Evolutionary conservation across 2,888 invertebrate genomes (phyloP), one percentile per base, ranked within the genome.

Genomic region (Cyrtodaria siliqua): DNA sequence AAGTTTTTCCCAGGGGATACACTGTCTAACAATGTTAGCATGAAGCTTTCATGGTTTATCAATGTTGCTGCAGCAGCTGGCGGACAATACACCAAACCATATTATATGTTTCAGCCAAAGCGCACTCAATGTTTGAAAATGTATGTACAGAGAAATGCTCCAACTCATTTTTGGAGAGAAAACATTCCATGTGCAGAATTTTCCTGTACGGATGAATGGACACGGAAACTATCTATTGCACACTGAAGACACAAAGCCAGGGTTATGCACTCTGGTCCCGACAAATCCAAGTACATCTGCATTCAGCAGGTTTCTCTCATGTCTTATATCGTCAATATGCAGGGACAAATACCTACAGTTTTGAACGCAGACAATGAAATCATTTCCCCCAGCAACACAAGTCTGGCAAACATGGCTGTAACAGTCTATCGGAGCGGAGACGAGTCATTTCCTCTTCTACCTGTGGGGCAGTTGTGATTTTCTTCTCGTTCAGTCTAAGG

Each of bases 191-290:
- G n/a, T n/a, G n/a, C n/a, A n/a, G n/a, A n/a, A n/a, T n/a, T n/a
- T n/a, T n/a, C n/a, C n/a, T n/a, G n/a, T n/a, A n/a, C n/a, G n/a
- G n/a, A n/a, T n/a, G n/a, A n/a, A n/a, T n/a, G n/a, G n/a, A n/a
- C n/a, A n/a, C n/a, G n/a, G n/a, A n/a, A n/a, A n/a, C n/a, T n/a
- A n/a, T n/a, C n/a, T n/a, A n/a, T n/a, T n/a, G n/a, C n/a, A n/a
- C n/a, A n/a, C n/a, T n/a, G n/a, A n/a, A n/a, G n/a, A n/a, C n/a
- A n/a, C n/a, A n/a, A n/a, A n/a, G n/a, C n/a, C n/a, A n/a, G n/a
- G n/a, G n/a, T n/a, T n/a, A n/a, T n/a, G n/a, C 18, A 78, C 27
- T 27, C 55, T 53, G 23, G 79, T 69, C 62, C 79, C 82, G 38
- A 52, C 57, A 49, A 78, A 64, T 47, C 44, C 60, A n/a, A 75